Percentiles rank a stretch among this genome's conserved stretches.
phyloP scores from a whole-genome alignment of 2,888 invertebrate species.

The Agonopterix arenella region DNA sequence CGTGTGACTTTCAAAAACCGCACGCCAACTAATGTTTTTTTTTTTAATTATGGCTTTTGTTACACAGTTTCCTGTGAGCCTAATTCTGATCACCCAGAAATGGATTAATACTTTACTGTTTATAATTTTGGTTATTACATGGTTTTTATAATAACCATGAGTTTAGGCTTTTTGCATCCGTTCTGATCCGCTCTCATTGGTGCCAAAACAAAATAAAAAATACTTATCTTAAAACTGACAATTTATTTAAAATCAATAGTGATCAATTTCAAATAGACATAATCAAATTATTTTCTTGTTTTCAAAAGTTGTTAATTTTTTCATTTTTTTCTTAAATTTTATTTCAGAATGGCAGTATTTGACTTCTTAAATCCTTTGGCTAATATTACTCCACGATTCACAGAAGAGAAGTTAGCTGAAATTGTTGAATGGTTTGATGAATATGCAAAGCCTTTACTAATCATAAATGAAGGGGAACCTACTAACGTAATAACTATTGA shows the following conservation, averaged over 20 bases:
- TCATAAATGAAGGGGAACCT: conserved; percentile 38
- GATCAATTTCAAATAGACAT: too few relatives aligned
- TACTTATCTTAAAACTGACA: neutral
- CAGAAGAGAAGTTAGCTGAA: conserved; percentile 43
- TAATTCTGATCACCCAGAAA: too few relatives aligned
- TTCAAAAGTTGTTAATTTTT: neutral
- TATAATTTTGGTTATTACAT: too few relatives aligned
- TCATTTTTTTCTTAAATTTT: neutral
- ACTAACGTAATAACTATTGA: conserved; percentile 50
- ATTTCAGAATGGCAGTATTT: conserved; percentile 34
- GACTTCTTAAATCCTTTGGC: conserved; percentile 41
- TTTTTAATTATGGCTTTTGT: too few relatives aligned
- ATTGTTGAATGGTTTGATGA: conserved; percentile 49
- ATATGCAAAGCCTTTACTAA: conserved; percentile 38
- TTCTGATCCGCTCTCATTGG: too few relatives aligned
- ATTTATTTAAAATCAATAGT: neutral
- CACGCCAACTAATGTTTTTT: too few relatives aligned
- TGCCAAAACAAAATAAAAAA: neutral
- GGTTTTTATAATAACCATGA: too few relatives aligned
- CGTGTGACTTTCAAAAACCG: too few relatives aligned
- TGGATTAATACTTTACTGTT: too few relatives aligned
- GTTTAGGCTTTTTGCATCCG: too few relatives aligned
- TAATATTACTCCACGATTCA: conserved; percentile 39
- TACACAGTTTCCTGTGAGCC: too few relatives aligned
- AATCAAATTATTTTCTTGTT: neutral